These are phyloP conservation scores for Amphiura filiformis DNA, from an alignment of 35 echinoderm and acorn worm species.

Conservation along the genomic window DNA sequence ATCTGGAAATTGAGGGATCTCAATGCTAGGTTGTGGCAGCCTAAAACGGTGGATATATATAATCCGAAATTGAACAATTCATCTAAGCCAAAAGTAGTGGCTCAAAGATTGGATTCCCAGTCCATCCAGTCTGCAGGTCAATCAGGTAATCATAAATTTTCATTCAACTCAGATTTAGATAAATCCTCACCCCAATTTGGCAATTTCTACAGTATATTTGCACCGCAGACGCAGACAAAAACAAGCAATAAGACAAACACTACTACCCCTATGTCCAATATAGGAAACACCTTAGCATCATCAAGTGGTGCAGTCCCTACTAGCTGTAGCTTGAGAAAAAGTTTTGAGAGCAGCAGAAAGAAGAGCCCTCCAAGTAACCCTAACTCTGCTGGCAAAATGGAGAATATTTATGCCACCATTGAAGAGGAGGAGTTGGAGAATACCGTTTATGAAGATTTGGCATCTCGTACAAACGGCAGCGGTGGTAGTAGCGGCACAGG, in stretches of 20 bases:
- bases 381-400: neutral
- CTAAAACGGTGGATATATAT: neutral
- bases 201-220: neutral
- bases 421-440: neutral
- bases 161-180: neutral
- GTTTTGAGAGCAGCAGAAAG: neutral
- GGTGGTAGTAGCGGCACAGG: neutral
- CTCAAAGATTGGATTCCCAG: neutral
- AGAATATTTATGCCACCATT: conserved; percentile 4
- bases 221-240: neutral
- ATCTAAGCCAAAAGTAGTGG: neutral
- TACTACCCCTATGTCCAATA: no score
- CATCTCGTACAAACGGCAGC: neutral
- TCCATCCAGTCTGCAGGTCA: neutral
- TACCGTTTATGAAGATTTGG: neutral
- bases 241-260: neutral
- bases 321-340: no score
- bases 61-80: neutral
- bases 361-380: neutral
- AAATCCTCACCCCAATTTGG: neutral
- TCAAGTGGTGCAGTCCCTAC: no score
- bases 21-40: neutral
- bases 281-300: no score
- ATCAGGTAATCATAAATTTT: neutral
- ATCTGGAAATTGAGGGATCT: neutral